A percentile compares a stretch with the other conserved stretches of the same genome.
Evolutionary conservation across 2,888 invertebrate species (phyloP).

Genomic region (Caenorhabditis drosophilae): DNA sequence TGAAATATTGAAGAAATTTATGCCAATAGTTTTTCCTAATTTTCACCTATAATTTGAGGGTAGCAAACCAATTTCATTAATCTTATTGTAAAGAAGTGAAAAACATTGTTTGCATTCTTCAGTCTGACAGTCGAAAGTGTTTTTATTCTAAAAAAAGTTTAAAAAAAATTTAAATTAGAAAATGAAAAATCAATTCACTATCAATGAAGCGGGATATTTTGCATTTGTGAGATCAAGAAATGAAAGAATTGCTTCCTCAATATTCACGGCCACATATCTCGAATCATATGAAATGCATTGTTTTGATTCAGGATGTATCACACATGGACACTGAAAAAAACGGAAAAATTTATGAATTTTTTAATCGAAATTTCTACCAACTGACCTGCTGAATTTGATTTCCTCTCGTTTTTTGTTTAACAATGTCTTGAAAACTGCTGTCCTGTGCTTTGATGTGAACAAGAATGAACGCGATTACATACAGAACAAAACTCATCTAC

Average conservation of each 20-base stretch:
- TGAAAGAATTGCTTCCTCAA: conserved; percentile 65
- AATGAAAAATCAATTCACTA: not conserved
- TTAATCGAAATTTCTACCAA: conserved; percentile 40
- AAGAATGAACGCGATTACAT: too few species aligned
- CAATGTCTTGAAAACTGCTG: conserved; percentile 37
- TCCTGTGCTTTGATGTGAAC: not conserved
- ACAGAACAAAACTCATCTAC: not conserved
- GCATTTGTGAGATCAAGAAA: conserved; percentile 59
- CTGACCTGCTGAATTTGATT: conserved; percentile 56
- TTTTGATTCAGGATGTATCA: conserved; percentile 54
- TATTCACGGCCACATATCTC: conserved; percentile 52
- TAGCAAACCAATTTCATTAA: conserved; percentile 55
- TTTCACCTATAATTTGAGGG: conserved; percentile 23
- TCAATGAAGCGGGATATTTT: not conserved
- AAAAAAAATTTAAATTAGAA: not conserved
- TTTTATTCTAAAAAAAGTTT: conserved; percentile 47
- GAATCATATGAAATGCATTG: conserved; percentile 65
- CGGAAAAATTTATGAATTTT: conserved; percentile 2
- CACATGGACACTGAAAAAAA: conserved; percentile 64
- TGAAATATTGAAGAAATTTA: not conserved
- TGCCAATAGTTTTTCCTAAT: not conserved
- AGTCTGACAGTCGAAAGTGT: conserved; percentile 51
- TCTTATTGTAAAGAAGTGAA: conserved; percentile 50
- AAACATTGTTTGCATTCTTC: conserved; percentile 62
- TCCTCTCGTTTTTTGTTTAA: conserved; percentile 54